These are phyloP conservation scores for Lipophrys pholis DNA, from an alignment of 2,113 vertebrate genomes.

Conservation along the genomic window DNA sequence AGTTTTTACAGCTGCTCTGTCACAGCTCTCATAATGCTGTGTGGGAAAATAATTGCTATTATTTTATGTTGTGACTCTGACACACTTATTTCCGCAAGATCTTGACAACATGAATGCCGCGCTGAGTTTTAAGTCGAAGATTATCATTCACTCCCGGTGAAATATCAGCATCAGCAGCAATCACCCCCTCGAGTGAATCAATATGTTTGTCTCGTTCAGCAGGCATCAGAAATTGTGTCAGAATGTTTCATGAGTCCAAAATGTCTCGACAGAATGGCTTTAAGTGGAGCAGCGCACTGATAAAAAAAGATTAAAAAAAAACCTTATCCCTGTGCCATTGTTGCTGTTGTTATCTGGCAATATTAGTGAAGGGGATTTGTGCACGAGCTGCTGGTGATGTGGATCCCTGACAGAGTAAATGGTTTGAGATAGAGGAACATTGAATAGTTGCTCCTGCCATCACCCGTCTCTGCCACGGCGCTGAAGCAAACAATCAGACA, in stretches of 20 bases:
- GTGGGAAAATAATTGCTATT: slow-evolving; percentile 55
- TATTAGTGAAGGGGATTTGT: slow-evolving; percentile 37
- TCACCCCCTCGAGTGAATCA: slow-evolving; percentile 34
- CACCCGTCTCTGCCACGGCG: slow-evolving; percentile 12
- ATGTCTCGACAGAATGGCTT: slow-evolving; percentile 25
- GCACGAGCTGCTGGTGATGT: slow-evolving; percentile 36
- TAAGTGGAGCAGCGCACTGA: slow-evolving; percentile 14
- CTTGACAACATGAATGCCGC: slow-evolving; percentile 29
- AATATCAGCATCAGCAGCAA: slow-evolving; percentile 3
- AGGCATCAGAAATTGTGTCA: slow-evolving; percentile 18
- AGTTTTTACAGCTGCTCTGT: slow-evolving; percentile 46
- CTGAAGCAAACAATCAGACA: slow-evolving; percentile 33
- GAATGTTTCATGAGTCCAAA: slow-evolving; percentile 16
- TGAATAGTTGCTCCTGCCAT: slow-evolving; percentile 17
- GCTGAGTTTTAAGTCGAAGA: slow-evolving; percentile 30
- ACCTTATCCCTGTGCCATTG: slow-evolving; percentile 40
- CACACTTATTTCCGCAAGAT: slow-evolving; percentile 18
- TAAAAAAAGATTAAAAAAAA: slow-evolving; percentile 6
- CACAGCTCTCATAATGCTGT: slow-evolving; percentile 22
- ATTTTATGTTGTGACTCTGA: slow-evolving; percentile 31
- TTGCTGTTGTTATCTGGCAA: slow-evolving; percentile 39
- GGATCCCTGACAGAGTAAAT: slow-evolving; percentile 56
- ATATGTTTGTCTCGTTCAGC: slow-evolving; percentile 41
- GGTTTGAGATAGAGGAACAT: slow-evolving; percentile 46
- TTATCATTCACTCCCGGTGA: slow-evolving; percentile 15